phyloP scores from a whole-genome alignment of 2,888 invertebrate species.

The Erynnis tages region DNA sequence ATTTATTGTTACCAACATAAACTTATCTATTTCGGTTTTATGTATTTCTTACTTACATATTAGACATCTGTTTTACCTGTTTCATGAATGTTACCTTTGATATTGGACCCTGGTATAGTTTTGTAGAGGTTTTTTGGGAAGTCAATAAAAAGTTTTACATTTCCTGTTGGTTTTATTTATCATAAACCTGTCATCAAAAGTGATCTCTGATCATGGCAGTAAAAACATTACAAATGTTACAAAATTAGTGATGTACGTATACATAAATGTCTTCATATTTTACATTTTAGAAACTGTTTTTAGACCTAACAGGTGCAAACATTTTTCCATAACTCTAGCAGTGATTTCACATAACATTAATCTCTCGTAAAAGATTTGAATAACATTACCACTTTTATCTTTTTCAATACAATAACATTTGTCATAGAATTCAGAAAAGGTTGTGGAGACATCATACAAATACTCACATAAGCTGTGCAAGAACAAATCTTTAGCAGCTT shows the following conservation, averaged over 20 bases:
- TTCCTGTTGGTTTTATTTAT: slow-evolving; percentile 33
- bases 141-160: slow-evolving; percentile 59
- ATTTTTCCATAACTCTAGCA: slow-evolving; percentile 91
- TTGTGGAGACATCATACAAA: slow-evolving; percentile 95
- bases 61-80: slow-evolving; percentile 20
- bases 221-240: background rate
- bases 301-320: slow-evolving; percentile 95
- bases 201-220: slow-evolving; percentile 2
- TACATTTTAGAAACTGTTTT: slow-evolving; percentile 96
- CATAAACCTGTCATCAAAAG: slow-evolving; percentile 4
- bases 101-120: slow-evolving; percentile 73
- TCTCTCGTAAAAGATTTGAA: slow-evolving; percentile 92
- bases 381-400: slow-evolving; percentile 89
- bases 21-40: slow-evolving; percentile 11
- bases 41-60: slow-evolving; percentile 2
- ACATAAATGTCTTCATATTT: background rate
- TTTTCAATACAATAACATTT: slow-evolving; percentile 98
- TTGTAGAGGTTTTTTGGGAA: slow-evolving; percentile 78
- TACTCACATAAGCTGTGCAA: slow-evolving; percentile 96
- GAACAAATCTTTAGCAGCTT: slow-evolving; percentile 90
- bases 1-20: slow-evolving; percentile 21
- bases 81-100: slow-evolving; percentile 61
- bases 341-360: slow-evolving; percentile 96
- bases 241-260: background rate
- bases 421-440: slow-evolving; percentile 98